phyloP scores from a whole-genome alignment of 2,113 vertebrate species.

The Myodes glareolus region DNA sequence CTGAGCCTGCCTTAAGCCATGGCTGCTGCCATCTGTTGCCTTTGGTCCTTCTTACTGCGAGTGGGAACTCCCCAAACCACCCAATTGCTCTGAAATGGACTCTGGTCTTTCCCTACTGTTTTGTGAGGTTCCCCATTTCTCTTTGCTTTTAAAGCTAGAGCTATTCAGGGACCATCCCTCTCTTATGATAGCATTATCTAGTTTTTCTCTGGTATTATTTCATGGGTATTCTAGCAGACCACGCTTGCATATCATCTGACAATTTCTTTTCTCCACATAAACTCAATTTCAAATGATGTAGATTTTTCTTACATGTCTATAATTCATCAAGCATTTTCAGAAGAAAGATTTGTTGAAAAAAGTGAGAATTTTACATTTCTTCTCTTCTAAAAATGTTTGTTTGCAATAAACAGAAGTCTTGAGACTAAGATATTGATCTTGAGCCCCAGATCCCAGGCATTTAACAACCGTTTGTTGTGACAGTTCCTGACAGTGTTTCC shows the following conservation, averaged over 20 bases:
- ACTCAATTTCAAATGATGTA: slow-evolving; percentile 5
- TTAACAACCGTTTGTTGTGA: slow-evolving; percentile 41
- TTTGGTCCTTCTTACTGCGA: neutral
- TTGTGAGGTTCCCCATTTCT: neutral
- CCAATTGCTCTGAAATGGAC: neutral
- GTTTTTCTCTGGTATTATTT: neutral
- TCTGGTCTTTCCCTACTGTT: neutral
- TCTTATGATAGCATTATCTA: neutral
- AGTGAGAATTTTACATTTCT: slow-evolving; percentile 34
- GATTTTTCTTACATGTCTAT: slow-evolving; percentile 33
- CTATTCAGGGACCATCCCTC: neutral
- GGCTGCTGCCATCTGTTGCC: no score
- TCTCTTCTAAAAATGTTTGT: slow-evolving; percentile 43
- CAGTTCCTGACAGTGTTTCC: slow-evolving; percentile 48
- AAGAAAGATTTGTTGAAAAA: slow-evolving; percentile 35
- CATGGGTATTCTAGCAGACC: neutral
- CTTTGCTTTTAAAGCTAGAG: neutral
- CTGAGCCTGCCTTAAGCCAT: neutral
- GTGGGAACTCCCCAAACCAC: neutral
- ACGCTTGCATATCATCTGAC: neutral
- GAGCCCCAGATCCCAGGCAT: slow-evolving; percentile 27
- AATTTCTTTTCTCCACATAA: neutral
- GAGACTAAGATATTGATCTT: slow-evolving; percentile 45
- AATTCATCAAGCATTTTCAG: slow-evolving; percentile 32
- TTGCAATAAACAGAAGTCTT: slow-evolving; percentile 39